These are phyloP conservation scores for Thalassarche chlororhynchos DNA, from an alignment of 2,113 vertebrate species.

Conservation along the genomic window DNA sequence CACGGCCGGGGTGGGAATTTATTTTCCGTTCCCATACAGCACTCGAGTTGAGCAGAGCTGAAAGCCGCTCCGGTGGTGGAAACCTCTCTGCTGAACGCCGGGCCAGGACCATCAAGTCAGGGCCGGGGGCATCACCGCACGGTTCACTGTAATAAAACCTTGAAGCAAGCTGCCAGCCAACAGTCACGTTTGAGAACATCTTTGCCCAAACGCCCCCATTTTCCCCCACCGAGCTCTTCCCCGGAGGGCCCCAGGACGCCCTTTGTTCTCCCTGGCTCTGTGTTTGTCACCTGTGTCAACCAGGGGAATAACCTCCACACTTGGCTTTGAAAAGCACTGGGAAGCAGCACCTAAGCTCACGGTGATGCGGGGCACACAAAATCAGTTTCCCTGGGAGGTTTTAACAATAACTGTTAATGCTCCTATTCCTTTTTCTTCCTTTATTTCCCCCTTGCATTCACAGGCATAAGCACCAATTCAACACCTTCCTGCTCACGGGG, in stretches of 20 bases:
- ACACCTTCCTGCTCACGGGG: not conserved
- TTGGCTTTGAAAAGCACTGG: not conserved
- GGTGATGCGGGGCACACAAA: rapidly evolving
- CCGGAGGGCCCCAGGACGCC: rapidly evolving
- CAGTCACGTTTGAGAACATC: rapidly evolving
- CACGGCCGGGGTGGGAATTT: rapidly evolving
- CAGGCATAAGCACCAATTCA: not conserved
- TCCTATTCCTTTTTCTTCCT: not conserved
- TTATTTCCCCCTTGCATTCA: not conserved
- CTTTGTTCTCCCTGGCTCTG: rapidly evolving
- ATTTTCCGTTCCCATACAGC: rapidly evolving
- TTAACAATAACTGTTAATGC: not conserved
- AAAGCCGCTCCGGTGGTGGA: rapidly evolving
- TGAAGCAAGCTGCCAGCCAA: rapidly evolving
- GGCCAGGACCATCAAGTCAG: rapidly evolving
- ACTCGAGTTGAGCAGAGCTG: not conserved
- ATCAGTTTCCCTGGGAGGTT: not conserved
- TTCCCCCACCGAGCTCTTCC: rapidly evolving
- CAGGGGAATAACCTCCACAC: rapidly evolving
- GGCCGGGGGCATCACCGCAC: rapidly evolving
- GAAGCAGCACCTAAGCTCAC: not conserved
- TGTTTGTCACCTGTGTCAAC: too few species aligned
- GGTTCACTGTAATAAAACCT: rapidly evolving
- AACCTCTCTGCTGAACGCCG: rapidly evolving
- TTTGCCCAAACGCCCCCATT: rapidly evolving